These are phyloP conservation scores for Drosophila carrolli DNA, from an alignment of 1,140 invertebrate species.

Conservation along the genomic window DNA sequence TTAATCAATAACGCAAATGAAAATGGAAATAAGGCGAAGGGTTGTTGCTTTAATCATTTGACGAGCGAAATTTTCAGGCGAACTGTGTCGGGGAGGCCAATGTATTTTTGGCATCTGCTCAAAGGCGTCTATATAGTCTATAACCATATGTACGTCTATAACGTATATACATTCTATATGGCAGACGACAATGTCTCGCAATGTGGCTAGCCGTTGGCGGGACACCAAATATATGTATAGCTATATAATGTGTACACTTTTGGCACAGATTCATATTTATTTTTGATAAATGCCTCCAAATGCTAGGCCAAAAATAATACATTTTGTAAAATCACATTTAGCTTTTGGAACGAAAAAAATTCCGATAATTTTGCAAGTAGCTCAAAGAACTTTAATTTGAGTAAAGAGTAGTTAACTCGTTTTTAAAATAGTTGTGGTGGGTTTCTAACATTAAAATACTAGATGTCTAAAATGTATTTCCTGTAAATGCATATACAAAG, in stretches of 20 bases:
- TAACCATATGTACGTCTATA: slow-evolving; percentile 20
- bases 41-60: slow-evolving; percentile 13
- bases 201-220: slow-evolving; percentile 75
- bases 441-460: not conserved
- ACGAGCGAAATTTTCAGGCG: slow-evolving; percentile 53
- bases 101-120: slow-evolving; percentile 71
- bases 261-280: slow-evolving; percentile 32
- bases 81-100: slow-evolving; percentile 55
- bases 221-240: slow-evolving; percentile 47
- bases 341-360: not conserved
- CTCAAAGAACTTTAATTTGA: too few species aligned
- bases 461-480: not conserved
- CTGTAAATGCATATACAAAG: too few species aligned
- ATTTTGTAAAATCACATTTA: not conserved
- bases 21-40: slow-evolving; percentile 7
- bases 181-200: slow-evolving; percentile 73
- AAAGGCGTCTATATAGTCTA: slow-evolving; percentile 27
- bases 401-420: too few species aligned
- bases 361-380: not conserved
- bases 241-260: slow-evolving; percentile 54
- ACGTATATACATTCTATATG: slow-evolving; percentile 27
- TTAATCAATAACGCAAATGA: slow-evolving; percentile 54
- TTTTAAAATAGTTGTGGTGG: not conserved
- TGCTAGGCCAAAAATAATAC: slow-evolving; percentile 21
- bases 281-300: slow-evolving; percentile 25